Conservation (phyloP, 92 coral and sea anemone species). For the Palythoa grandiflora region DNA sequence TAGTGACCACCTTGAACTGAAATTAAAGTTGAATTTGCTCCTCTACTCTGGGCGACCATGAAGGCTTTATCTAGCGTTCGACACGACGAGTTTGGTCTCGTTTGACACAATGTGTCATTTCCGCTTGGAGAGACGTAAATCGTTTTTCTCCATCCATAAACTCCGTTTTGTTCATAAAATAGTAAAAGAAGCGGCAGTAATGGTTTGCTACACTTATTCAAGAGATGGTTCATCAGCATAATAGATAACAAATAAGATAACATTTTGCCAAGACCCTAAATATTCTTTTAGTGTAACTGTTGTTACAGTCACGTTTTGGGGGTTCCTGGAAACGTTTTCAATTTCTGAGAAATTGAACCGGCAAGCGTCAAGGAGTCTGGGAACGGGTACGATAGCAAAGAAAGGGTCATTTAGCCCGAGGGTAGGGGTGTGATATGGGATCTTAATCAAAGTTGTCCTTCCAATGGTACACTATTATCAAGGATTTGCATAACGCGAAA, state of each 20-base stretch:
- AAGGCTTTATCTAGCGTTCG: constrained; percentile 62
- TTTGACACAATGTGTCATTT: constrained; percentile 52
- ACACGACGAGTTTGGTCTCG: constrained; percentile 44
- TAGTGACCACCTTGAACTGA: constrained; percentile 59
- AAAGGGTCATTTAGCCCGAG: no score
- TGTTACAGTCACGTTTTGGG: not conserved
- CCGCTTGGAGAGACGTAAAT: constrained; percentile 62
- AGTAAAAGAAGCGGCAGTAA: not conserved
- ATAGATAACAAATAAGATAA: not conserved
- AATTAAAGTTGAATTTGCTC: constrained; percentile 69
- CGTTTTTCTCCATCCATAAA: constrained; percentile 19
- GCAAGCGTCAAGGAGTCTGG: not conserved
- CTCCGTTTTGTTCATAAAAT: not conserved
- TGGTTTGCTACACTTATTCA: not conserved
- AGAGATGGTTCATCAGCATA: not conserved
- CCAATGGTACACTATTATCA: no score
- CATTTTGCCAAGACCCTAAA: not conserved
- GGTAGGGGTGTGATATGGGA: no score
- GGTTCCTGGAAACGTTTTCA: not conserved
- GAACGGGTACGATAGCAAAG: not conserved
- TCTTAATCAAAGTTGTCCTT: no score
- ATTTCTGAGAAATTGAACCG: not conserved
- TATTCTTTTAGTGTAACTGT: not conserved
- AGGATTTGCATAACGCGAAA: no score
- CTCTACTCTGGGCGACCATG: constrained; percentile 2